Base-by-base conservation (phyloP, 1,140 invertebrate genomes). In the Zaprionus taronus region DNA sequence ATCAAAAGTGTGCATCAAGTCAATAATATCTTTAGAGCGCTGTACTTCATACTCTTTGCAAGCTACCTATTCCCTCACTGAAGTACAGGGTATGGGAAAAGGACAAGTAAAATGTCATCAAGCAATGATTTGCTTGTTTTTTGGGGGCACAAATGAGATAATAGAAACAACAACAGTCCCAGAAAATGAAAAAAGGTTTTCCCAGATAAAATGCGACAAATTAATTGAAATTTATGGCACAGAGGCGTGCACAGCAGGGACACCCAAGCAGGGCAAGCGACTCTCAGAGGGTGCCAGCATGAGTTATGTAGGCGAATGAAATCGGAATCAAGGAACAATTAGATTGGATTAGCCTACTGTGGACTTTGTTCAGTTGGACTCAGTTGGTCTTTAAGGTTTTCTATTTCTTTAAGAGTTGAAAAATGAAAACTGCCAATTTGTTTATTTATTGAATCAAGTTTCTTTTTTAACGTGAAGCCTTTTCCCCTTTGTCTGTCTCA, bases 211-310 rank as follows among this genome's bases (percentile, higher is more conserved):
- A 86, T 79, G 76, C 76, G 83, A 87, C 83, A 87, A 86, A 87
- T 86, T 87, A 86, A 86, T 86, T 87, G 84, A 71, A 83, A 87
- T 87, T 87, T 87, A 87, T 87, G 67, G 74, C 61, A 36, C 24
- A 62, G 55, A 82, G 69, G 70, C 84, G 84, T 87, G 84, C 72
- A 57, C 77, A 62, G 38, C 34, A 24, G 34, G 28, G 44, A 24
- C 1, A n/a, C 34, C 17, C n/a, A 17, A 24, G n/a, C 17, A 41
- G 4, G 31, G 20, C 20, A 20, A 49, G 12, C 38, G 38, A 14
- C 38, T 26, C 9, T 11, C 36, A 51, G 14, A 24, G 55, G 44
- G 63, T 24, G 41, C 9, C 22, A 26, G 34, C 51, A 76, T 76
- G 66, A 58, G 81, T 80, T 66, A 24, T 47, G 66, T 26, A 24